Base-by-base conservation (phyloP, 1,140 invertebrate species). In the Drosophila bipectinata region DNA sequence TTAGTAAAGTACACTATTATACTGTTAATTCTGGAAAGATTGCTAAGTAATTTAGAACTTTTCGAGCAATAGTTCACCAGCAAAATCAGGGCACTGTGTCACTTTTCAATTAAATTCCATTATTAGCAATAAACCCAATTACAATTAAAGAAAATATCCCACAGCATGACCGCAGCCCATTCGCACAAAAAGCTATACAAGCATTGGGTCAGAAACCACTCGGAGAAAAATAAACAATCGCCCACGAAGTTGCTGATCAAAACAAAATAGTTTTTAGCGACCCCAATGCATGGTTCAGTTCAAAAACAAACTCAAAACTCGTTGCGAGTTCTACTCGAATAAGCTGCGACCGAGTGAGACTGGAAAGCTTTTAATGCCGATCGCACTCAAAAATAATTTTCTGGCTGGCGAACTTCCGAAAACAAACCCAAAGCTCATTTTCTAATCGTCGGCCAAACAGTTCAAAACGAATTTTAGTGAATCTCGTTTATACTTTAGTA, bases 291-390 rank as follows among this genome's bases (percentile, higher is more conserved):
- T 52, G 54, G 59, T 26, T 69, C 45, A 10, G 14, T 32, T 60
- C 30, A 61, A 75, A 44, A 75, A 67, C 15, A 55, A 51, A 24
- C 30, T 26, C n/a, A 45, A 48, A 87, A 88, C 82, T 55, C 41
- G 82, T 82, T 85, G 59, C 67, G 52, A 82, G 74, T 82, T 71
- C 39, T 64, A 87, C 81, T 85, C 81, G 75, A 52, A 59, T 51
- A 49, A 68, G 61, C 48, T 51, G 63, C 59, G 48, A 52, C 69
- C 32, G 53, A 47, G 48, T 30, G 55, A 4, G 21, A 54, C n/a
- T 44, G 64, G 15, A 48, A 49, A 72, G 69, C 56, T 73, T 54
- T 72, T 41, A n/a, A 10, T n/a, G 44, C 10, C 18, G 37, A 56
- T 48, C 51, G 12, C 28, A 59, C 45, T 49, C 37, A 15, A 32